phyloP scores from a whole-genome alignment of 2,797 vertebrate genomes.

The Danio jaintianensis region DNA sequence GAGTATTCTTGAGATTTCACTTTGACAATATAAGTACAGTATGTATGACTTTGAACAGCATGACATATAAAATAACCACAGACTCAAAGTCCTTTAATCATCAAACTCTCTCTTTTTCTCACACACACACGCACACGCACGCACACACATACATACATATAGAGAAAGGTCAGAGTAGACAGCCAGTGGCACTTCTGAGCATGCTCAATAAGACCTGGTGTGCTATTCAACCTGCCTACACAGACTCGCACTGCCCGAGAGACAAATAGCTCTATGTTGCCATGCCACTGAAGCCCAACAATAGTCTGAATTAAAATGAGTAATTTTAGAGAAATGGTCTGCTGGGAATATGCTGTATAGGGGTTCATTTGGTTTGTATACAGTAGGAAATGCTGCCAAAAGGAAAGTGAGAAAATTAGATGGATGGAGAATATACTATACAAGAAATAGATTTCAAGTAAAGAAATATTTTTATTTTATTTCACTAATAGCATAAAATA shows the following conservation, averaged over 20 bases:
- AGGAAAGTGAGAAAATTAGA: neutral
- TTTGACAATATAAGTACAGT: neutral
- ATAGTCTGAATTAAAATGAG: neutral
- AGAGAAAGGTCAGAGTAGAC: neutral
- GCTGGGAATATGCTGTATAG: neutral
- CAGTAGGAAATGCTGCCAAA: conserved; percentile 1
- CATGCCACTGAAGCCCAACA: conserved; percentile 14
- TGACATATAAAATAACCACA: neutral
- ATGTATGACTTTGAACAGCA: neutral
- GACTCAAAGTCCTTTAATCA: neutral
- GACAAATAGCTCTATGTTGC: conserved; percentile 14
- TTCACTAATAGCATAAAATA: too few relatives aligned
- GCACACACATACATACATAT: conserved; percentile 10
- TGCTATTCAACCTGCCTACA: neutral
- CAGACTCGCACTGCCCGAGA: neutral
- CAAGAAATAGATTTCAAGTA: too few relatives aligned
- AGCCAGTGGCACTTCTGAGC: neutral
- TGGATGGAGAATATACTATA: too few relatives aligned
- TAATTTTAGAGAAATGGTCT: neutral
- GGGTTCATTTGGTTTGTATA: neutral
- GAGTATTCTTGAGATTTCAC: neutral
- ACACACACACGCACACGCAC: neutral
- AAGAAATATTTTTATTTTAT: too few relatives aligned
- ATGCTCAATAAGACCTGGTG: neutral
- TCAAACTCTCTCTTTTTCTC: neutral